A percentile compares a stretch with the other conserved stretches of the same genome.
These are phyloP conservation scores for Tinamus guttatus DNA, from an alignment of 2,113 vertebrate species.

Conservation along the genomic window DNA sequence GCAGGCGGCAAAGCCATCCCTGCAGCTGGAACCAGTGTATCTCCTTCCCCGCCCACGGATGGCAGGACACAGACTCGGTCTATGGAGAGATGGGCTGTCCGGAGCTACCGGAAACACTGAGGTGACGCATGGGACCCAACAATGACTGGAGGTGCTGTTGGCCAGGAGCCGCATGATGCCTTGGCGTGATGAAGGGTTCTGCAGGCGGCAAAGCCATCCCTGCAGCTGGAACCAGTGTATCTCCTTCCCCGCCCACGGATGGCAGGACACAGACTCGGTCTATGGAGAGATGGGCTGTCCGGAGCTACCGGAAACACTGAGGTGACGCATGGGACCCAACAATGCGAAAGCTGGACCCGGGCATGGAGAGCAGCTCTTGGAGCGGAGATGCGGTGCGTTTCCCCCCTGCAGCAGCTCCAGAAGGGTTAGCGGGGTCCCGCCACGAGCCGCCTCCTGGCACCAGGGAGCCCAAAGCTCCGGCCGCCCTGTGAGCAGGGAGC, in stretches of 20 bases:
- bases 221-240: background rate
- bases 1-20: background rate
- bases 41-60: background rate
- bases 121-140: rapidly evolving
- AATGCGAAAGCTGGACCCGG: background rate
- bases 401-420: background rate
- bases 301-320: background rate
- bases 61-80: background rate
- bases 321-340: rapidly evolving
- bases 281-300: background rate
- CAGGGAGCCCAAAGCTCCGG: background rate
- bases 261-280: background rate
- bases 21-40: background rate
- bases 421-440: too few species aligned
- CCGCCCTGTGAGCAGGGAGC: background rate
- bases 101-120: background rate
- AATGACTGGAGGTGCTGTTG: background rate
- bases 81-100: background rate
- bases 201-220: background rate
- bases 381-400: background rate
- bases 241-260: background rate
- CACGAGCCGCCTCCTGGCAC: background rate
- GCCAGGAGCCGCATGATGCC: conserved; percentile 3
- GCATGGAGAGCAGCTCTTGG: background rate
- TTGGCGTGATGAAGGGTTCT: background rate